Evolutionary conservation across 2,888 invertebrate species (phyloP), one percentile per base, ranked within the genome.

Genomic region (Nomada fucata): DNA sequence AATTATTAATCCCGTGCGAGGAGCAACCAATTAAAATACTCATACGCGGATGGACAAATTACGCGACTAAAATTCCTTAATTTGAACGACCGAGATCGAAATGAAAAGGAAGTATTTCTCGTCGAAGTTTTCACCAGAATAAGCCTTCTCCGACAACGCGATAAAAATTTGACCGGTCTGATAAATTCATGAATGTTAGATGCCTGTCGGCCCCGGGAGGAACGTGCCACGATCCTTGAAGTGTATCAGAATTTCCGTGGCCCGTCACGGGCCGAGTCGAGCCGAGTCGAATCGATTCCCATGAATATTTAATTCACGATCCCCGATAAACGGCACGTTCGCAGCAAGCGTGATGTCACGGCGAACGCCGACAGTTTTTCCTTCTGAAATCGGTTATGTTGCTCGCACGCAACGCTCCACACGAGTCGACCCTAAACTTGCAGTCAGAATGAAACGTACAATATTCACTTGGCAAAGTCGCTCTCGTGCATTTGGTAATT

Each of bases 101-200:
- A 47, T 11, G 47, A 47, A 15, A 47, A 36, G 36, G 5, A 36
- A 36, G 7, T 7, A 36, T 7, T 36, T 9, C 7, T 5, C 29
- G 0, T 7, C 29, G 7, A 29, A 23, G 26, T 23, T 57, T 20
- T 13, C 20, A 57, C 23, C 13, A 4, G 23, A 55, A 59, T 26
- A 60, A 68, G 15, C 52, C 60, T 68, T 52, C 36, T 20, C 18
- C 26, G 13, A n/a, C 15, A 23, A 4, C 3, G 26, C 60, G 60
- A 68, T 68, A 47, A 53, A 61, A 53, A 53, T 75, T 75, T 59
- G 36, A 13, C 61, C 20, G 47, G 50, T 72, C 55, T 55, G 63
- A 55, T 76, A 78, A 67, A 75, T 76, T 68, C 78, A 76, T 76
- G 76, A 78, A 76, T 78, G 67, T 78, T 78, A 50, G 78, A 78